Percentiles rank a stretch among this genome's conserved stretches.
Evolutionary conservation across 2,113 vertebrate species (phyloP).

Genomic region (Cygnus atratus): DNA sequence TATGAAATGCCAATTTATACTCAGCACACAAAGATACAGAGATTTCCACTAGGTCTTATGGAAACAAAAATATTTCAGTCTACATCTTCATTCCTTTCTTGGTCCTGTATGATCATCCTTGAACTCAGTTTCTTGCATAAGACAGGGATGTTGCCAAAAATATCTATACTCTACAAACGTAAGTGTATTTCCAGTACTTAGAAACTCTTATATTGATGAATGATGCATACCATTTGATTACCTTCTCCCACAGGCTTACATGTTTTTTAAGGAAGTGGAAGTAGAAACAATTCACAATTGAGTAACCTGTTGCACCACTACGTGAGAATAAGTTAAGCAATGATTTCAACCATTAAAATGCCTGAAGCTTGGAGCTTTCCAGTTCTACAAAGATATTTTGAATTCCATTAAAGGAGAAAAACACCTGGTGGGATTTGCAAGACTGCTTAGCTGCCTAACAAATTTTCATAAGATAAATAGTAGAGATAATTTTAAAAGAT

Average conservation of each 20-base stretch:
- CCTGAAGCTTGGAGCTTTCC: neutral
- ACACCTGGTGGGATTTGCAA: neutral
- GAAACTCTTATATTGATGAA: neutral
- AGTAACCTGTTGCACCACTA: neutral
- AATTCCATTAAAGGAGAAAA: neutral
- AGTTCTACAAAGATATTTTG: neutral
- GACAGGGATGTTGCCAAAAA: neutral
- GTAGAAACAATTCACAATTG: neutral
- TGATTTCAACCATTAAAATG: neutral
- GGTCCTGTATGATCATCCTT: neutral
- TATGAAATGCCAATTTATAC: neutral
- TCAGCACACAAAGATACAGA: neutral
- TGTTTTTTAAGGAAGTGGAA: neutral
- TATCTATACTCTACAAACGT: neutral
- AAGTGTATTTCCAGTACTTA: neutral
- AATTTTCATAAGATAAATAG: neutral
- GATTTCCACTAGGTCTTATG: neutral
- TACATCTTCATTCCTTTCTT: neutral
- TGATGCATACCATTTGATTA: neutral
- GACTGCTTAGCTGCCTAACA: neutral
- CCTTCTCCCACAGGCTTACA: neutral
- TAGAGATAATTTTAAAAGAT: neutral
- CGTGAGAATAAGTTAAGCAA: neutral
- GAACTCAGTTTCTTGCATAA: neutral
- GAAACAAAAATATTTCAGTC: neutral